Percentiles rank a stretch among this genome's conserved stretches.
These are phyloP conservation scores for Ruditapes philippinarum DNA, from an alignment of 1,140 invertebrate genomes.

Conservation along the genomic window DNA sequence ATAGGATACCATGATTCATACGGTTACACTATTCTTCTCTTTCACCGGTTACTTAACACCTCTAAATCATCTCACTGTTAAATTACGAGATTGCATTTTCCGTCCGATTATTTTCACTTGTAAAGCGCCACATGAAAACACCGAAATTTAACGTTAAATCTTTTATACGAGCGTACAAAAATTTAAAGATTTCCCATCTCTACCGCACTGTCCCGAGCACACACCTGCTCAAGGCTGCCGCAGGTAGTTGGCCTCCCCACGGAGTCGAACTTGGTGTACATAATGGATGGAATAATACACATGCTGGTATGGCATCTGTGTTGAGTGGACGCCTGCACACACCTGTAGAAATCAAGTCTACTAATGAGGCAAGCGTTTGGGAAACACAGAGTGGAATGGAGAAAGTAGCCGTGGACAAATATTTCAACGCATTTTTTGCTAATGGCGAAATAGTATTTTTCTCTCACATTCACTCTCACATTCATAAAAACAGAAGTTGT, in stretches of 20 bases:
- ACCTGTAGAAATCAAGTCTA: conserved; percentile 55
- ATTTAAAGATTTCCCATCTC: conserved; percentile 43
- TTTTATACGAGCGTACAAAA: conserved; percentile 10
- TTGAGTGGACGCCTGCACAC: conserved; percentile 52
- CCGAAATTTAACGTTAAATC: conserved; percentile 12
- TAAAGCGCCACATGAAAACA: conserved; percentile 57
- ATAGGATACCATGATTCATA: neutral
- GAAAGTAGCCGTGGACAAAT: neutral
- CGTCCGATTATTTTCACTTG: conserved; percentile 50
- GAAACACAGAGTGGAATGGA: neutral
- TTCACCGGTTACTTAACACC: conserved; percentile 52
- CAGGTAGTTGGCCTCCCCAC: conserved; percentile 25
- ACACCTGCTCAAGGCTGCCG: conserved; percentile 41
- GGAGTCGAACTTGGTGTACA: conserved; percentile 9
- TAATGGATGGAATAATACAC: conserved; percentile 30
- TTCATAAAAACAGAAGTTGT: no score
- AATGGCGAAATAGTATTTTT: neutral
- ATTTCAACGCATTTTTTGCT: neutral
- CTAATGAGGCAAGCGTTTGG: conserved; percentile 53
- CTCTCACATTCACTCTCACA: no score
- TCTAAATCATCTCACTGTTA: conserved; percentile 58
- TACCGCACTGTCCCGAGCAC: conserved; percentile 17
- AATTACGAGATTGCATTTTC: conserved; percentile 65
- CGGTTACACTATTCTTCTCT: conserved; percentile 20
- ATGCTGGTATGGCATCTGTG: conserved; percentile 54